Evolutionary conservation across 2,797 vertebrate species (phyloP), one percentile per base, ranked within the genome.

Genomic region (Acanthiza pusilla): DNA sequence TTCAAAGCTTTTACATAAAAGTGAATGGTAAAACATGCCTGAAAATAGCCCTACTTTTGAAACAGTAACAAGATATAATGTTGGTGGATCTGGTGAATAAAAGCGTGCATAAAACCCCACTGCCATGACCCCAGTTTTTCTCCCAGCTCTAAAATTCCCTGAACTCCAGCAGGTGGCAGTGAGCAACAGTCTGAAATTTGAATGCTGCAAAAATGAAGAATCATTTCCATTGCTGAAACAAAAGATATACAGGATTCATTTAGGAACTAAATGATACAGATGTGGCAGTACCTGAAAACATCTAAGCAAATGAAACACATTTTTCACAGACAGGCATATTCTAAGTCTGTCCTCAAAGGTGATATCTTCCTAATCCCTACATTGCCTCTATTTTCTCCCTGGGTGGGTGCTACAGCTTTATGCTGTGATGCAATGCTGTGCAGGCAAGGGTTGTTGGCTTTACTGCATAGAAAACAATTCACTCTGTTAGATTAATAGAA

Each of bases 101-200:
- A 85, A 84, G 11, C 27, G 16, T 21, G 27, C 23, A 32, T 40
- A 73, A 54, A 71, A 9, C 23, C 19, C 17, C 22, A 5, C 13
- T 45, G 27, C 25, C 38, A 12, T 72, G 19, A 30, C 65, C 17
- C 8, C 8, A 8, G 16, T 29, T 77, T n/a, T 60, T 32, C 2
- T 48, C 16, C 4, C 8, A 5, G 0, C 11, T 34, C 12, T 30
- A 43, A 81, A 50, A 79, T 55, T 43, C 55, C 63, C 21, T n/a
- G 9, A 45, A 43, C 9, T 48, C 95, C 97, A 97, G 92, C 70
- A 97, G 97, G 89, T 96, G 96, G 94, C 95, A 95, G 66, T 83
- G 96, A 96, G 82, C 91, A 95, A 84, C 55, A 90, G 78, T 6
- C 48, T 77, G 94, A 88, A 26, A 38, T 40, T 3, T 3, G 9